Evolutionary conservation across 2,797 vertebrate species (phyloP).

Genomic region (Lacerta agilis): DNA sequence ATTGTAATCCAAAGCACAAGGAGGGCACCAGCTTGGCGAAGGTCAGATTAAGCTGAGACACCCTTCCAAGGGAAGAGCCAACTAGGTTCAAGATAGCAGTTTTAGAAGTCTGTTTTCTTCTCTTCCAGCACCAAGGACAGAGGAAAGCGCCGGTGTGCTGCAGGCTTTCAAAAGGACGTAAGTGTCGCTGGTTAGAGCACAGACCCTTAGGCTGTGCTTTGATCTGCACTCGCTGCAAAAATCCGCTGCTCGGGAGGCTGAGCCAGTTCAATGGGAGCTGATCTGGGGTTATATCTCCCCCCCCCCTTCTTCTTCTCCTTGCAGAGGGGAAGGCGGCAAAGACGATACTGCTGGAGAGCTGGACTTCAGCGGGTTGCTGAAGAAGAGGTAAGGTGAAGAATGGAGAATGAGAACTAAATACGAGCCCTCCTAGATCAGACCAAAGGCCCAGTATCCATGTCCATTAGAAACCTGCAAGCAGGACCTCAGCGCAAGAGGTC

Average conservation of each 20-base stretch:
- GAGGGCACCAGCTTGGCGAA: too few species aligned
- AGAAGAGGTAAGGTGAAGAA: slow-evolving; percentile 85
- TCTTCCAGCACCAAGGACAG: not conserved
- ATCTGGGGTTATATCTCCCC: not conserved
- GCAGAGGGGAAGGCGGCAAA: slow-evolving; percentile 79
- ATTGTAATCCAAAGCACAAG: too few species aligned
- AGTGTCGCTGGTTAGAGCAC: not conserved
- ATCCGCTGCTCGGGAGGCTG: slow-evolving; percentile 12
- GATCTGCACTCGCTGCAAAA: not conserved
- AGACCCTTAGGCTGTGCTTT: not conserved
- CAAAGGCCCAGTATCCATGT: too few species aligned
- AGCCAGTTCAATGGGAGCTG: not conserved
- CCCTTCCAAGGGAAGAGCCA: not conserved
- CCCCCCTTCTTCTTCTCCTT: not conserved
- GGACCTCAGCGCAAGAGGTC: too few species aligned
- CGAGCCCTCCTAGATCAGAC: too few species aligned
- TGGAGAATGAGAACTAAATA: not conserved
- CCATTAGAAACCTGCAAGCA: too few species aligned
- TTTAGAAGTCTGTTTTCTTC: not conserved
- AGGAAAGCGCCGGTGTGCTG: not conserved
- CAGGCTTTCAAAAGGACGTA: slow-evolving; percentile 41
- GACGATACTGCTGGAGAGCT: slow-evolving; percentile 86
- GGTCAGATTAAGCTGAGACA: not conserved
- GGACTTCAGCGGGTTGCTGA: slow-evolving; percentile 90
- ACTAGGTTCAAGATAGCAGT: not conserved